Percentiles rank a stretch among this genome's conserved stretches.
These are phyloP conservation scores for Aulostomus chinensis DNA, from an alignment of 2,797 vertebrate species.

Conservation along the genomic window DNA sequence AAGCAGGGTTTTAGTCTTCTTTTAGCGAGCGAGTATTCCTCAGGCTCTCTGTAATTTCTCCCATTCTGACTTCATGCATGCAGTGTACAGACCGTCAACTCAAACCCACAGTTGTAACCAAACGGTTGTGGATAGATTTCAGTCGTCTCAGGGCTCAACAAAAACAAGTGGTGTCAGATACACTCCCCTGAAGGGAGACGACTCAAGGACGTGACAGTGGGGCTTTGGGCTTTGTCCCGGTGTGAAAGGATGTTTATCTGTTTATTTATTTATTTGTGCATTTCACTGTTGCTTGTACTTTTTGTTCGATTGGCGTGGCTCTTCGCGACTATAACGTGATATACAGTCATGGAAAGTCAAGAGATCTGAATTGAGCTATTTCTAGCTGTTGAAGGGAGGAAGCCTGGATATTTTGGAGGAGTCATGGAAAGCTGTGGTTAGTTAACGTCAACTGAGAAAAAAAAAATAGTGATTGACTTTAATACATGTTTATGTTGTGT, in stretches of 20 bases:
- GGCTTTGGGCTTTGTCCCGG: slow-evolving; percentile 9
- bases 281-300: too few species aligned
- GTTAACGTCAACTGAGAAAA: too few species aligned
- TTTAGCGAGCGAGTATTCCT: background rate
- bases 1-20: background rate
- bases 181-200: background rate
- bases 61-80: slow-evolving; percentile 8
- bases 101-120: slow-evolving; percentile 35
- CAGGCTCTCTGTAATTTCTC: slow-evolving; percentile 16
- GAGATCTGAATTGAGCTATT: too few species aligned
- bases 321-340: too few species aligned
- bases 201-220: background rate
- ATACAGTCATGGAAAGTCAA: too few species aligned
- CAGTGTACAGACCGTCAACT: slow-evolving; percentile 55
- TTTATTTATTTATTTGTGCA: background rate
- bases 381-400: too few species aligned
- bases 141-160: slow-evolving; percentile 23
- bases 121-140: slow-evolving; percentile 50
- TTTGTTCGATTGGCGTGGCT: too few species aligned
- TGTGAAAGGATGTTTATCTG: background rate
- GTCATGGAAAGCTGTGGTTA: too few species aligned
- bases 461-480: too few species aligned
- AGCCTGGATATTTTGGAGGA: too few species aligned
- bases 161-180: slow-evolving; percentile 43
- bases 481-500: too few species aligned